A percentile compares a stretch with the other conserved stretches of the same genome.
Evolutionary conservation across 2,113 vertebrate genomes (phyloP).

Genomic region (Pelecanus crispus): DNA sequence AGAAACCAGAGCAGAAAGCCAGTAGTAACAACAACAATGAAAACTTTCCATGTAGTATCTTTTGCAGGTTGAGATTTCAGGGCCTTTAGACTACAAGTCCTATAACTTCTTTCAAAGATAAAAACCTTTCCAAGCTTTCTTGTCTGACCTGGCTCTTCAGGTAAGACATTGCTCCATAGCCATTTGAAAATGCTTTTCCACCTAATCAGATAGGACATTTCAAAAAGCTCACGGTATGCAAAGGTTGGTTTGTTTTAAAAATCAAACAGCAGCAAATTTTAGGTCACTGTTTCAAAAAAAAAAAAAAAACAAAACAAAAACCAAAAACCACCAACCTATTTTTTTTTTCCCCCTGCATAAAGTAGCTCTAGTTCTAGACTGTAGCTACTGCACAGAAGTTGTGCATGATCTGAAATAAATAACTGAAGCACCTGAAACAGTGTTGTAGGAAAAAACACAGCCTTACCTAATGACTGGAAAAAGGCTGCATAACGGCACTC

Average conservation of each 20-base stretch:
- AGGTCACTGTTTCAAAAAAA: not conserved
- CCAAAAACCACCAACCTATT: no score
- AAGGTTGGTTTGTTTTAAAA: not conserved
- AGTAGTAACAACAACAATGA: not conserved
- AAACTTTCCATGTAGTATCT: not conserved
- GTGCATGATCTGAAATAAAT: not conserved
- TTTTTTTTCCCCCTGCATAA: not conserved
- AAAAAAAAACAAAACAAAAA: no score
- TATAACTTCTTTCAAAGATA: not conserved
- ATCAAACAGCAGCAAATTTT: not conserved
- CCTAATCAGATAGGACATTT: not conserved
- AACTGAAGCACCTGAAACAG: not conserved
- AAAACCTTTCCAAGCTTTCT: not conserved
- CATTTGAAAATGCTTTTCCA: not conserved
- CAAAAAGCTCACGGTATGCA: not conserved
- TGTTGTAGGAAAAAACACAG: not conserved
- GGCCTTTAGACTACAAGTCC: not conserved
- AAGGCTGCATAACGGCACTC: slow-evolving; percentile 94
- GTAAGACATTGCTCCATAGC: not conserved
- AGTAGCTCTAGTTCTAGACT: not conserved
- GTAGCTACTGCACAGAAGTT: not conserved
- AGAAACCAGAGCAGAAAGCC: not conserved
- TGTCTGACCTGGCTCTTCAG: not conserved
- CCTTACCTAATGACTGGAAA: slow-evolving; percentile 93
- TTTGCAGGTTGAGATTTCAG: not conserved